Percentiles rank a stretch among this genome's conserved stretches.
These are phyloP conservation scores for Cheilosia vulpina DNA, from an alignment of 2,888 invertebrate species.

Conservation along the genomic window DNA sequence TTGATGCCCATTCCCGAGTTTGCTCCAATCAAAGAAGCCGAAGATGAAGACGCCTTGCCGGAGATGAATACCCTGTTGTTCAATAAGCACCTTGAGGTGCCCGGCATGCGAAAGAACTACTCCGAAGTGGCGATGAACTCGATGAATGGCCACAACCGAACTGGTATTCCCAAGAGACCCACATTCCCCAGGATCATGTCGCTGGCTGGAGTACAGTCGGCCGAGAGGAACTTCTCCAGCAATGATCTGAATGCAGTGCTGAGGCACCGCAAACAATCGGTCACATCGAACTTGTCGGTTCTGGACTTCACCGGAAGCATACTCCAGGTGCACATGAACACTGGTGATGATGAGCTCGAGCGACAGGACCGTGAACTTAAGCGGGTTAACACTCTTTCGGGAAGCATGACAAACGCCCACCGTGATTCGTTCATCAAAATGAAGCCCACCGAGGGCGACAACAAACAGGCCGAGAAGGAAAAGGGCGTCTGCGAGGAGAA, in stretches of 20 bases:
- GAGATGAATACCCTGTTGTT: constrained; percentile 83
- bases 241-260: constrained; percentile 85
- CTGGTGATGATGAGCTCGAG: constrained; percentile 83
- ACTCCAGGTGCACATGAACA: constrained; percentile 88
- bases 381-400: constrained; percentile 81
- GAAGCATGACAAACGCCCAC: constrained; percentile 79
- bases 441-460: constrained; percentile 81
- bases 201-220: constrained; percentile 81
- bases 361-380: constrained; percentile 82
- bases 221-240: constrained; percentile 82
- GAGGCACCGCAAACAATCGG: constrained; percentile 86
- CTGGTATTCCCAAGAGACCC: constrained; percentile 82
- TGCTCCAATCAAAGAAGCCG: constrained; percentile 88
- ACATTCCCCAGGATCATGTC: constrained; percentile 84
- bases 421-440: constrained; percentile 83
- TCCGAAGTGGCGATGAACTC: constrained; percentile 83
- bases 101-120: constrained; percentile 82
- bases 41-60: constrained; percentile 85
- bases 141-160: constrained; percentile 79
- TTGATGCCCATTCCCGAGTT: constrained; percentile 84
- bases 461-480: constrained; percentile 76
- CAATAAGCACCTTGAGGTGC: constrained; percentile 79
- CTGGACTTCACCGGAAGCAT: constrained; percentile 91
- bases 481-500: constrained; percentile 65
- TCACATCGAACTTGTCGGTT: constrained; percentile 89